Evolutionary conservation across 2,113 vertebrate genomes (phyloP), one percentile per base, ranked within the genome.

Genomic region (Coregonus clupeaformis): DNA sequence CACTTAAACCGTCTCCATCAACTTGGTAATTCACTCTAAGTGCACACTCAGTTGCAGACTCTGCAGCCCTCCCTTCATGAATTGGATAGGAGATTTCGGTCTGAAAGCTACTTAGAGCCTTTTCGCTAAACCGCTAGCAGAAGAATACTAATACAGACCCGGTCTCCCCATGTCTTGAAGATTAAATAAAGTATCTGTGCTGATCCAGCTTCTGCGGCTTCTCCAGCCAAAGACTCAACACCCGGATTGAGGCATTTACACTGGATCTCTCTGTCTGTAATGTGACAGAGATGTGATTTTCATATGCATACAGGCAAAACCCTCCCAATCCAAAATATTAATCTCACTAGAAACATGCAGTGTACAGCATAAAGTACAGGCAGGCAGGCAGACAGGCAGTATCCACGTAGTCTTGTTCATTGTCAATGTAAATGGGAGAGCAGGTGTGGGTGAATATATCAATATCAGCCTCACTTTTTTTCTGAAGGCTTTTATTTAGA

Each of bases 141-240:
- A 52, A 69, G 76, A 80, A 78, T 71, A 42, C 78, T 83, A 83
- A 83, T 77, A 60, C 49, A 60, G 74, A 27, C 68, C 78, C 70
- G 29, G 73, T 80, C 73, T 70, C 36, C 49, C 66, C 67, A 20
- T 55, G 72, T 70, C 73, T 73, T 9, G 1, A 11, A 80, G 75
- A 83, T 83, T 80, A 78, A 78, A 80, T 71, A 72, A 42, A 78
- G 72, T 68, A 80, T 80, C 81, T 65, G 20, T 52, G 36, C 72
- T 74, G 74, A 83, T 80, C 72, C 74, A 12, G 68, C 63, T 72
- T 57, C 64, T 69, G 25, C 16, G 55, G 81, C 72, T 79, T 27
- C 77, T 71, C 74, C 64, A 72, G 71, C 73, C 60, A 75, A 75
- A 14, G 32, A 65, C 72, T 75, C 72, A 72, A 63, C 72, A 63